Base-by-base conservation (phyloP, 2,797 vertebrate species). In the Dallia pectoralis region DNA sequence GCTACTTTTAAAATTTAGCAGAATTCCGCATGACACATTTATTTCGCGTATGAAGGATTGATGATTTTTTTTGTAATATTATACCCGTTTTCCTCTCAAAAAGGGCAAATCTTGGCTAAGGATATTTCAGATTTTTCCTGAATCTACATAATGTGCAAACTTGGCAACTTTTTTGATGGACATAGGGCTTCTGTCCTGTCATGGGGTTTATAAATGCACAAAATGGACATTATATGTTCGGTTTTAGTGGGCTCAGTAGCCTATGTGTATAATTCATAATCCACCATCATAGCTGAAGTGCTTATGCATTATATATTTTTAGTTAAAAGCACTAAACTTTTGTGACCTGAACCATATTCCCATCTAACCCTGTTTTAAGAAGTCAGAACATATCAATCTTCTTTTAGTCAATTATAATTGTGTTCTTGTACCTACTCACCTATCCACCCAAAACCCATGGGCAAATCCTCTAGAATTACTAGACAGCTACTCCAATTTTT, bases 291-390 rank as follows among this genome's bases (percentile, higher is more conserved):
- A 29, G 22, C 69, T 76, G 40, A 63, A 77, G 77, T 68, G 74
- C 49, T 69, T 70, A 69, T 77, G 69, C 64, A 75, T 81, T 73
- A 72, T 81, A 51, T 36, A 79, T 78, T 47, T 53, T 30, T 71
- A 72, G 33, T 72, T 74, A 73, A 74, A 78, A 77, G 70, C 56
- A 47, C 53, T 68, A 59, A 32, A 48, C 70, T 33, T 72, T 36
- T 70, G 48, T 44, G 67, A 67, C 48, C 53, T 59, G 25, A 11
- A 22, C 67, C 49, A 73, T 70, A 4, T 69, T 51, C 32, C 33
- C 44, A 70, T n/a, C n/a, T n/a, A n/a, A n/a, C n/a, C n/a, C n/a
- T 59, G 64, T 40, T 67, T 40, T 47, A 12, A 61, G 32, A 59
- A 63, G 63, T 67, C 32, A 70, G 74, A 64, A 56, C 71, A 40